phyloP scores from a whole-genome alignment of 2,888 invertebrate genomes.

The Busseola fusca region DNA sequence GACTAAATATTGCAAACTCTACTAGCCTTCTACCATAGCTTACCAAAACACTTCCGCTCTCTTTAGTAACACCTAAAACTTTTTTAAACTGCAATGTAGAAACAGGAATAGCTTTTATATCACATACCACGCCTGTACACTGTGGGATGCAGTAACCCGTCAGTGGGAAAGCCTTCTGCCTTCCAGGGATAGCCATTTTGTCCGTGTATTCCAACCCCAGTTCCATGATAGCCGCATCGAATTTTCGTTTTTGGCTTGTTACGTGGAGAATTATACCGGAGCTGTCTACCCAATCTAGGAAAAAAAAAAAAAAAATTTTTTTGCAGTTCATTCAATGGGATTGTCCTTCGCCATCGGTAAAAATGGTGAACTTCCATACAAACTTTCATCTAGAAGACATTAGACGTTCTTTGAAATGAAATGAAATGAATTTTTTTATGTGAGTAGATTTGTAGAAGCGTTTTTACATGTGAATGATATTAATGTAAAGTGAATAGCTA shows the following conservation, averaged over 20 bases:
- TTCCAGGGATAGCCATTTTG: constrained; percentile 99
- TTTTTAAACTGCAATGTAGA: background rate
- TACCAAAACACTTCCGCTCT: background rate
- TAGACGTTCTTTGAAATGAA: too few species aligned
- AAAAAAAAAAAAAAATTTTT: constrained; percentile 21
- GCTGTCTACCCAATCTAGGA: constrained; percentile 94
- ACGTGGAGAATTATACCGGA: constrained; percentile 96
- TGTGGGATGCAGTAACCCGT: constrained; percentile 97
- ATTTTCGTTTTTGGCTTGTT: constrained; percentile 92
- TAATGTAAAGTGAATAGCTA: too few species aligned
- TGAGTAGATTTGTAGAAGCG: too few species aligned
- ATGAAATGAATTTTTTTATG: too few species aligned
- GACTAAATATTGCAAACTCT: background rate
- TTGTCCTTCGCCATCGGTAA: background rate
- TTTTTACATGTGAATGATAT: too few species aligned
- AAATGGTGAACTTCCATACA: background rate
- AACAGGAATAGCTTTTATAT: background rate
- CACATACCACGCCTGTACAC: constrained; percentile 95
- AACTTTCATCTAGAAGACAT: too few species aligned
- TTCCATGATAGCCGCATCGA: constrained; percentile 99
- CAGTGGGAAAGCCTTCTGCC: constrained; percentile 93
- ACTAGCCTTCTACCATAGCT: background rate
- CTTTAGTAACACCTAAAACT: background rate
- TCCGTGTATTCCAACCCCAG: constrained; percentile 98
- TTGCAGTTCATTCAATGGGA: background rate